phyloP scores from a whole-genome alignment of 2,113 vertebrate species.

The Formicarius rufipectus region DNA sequence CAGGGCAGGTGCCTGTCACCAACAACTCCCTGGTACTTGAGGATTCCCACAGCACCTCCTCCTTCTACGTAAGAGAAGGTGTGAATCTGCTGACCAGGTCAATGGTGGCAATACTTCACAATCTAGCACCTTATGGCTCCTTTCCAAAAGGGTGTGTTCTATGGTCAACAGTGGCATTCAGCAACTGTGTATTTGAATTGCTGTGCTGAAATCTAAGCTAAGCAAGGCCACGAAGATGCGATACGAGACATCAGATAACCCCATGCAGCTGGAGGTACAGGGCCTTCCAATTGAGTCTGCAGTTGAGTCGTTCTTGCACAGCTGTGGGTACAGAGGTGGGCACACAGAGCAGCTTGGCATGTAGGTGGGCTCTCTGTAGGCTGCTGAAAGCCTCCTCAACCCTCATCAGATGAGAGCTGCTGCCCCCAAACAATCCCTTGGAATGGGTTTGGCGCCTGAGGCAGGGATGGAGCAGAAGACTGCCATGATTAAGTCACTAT shows the following conservation, averaged over 20 bases:
- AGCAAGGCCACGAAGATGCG: not conserved
- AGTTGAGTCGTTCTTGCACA: not conserved
- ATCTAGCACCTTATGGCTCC: rapidly evolving
- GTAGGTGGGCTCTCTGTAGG: not conserved
- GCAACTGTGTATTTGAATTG: not conserved
- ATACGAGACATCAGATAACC: not conserved
- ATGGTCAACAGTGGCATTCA: rapidly evolving
- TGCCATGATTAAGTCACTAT: not conserved
- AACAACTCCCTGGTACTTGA: not conserved
- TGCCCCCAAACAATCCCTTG: not conserved
- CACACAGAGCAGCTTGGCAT: rapidly evolving
- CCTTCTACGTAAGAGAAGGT: not conserved
- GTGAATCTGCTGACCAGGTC: not conserved
- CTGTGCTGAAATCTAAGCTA: not conserved
- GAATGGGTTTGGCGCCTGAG: not conserved
- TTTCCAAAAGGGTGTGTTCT: not conserved
- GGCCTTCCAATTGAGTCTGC: not conserved
- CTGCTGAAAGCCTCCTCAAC: not conserved
- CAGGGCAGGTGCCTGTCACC: not conserved
- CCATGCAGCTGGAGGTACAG: not conserved
- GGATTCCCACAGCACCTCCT: not conserved
- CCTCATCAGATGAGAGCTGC: not conserved
- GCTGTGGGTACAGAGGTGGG: not conserved
- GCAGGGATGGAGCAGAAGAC: not conserved
- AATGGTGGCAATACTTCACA: not conserved